Conservation (phyloP, 2,113 vertebrate species). For the Tyto alba region DNA sequence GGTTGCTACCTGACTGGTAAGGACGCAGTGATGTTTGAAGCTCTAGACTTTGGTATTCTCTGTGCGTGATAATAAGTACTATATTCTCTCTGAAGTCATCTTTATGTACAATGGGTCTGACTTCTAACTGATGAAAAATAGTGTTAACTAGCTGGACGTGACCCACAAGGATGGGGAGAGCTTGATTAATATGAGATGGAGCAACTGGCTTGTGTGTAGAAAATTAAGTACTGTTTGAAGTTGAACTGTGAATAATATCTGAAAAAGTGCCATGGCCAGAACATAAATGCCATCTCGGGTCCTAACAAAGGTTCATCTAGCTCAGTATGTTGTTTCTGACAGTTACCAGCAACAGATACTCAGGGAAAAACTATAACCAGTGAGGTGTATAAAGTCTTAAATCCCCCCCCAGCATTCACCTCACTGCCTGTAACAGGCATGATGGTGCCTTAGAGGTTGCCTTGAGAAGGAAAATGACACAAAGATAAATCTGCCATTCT, state of each 20-base stretch:
- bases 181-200: not conserved
- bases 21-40: accelerated
- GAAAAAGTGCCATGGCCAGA: not conserved
- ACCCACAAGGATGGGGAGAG: not conserved
- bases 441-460: not conserved
- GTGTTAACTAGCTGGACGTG: not conserved
- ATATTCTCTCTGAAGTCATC: not conserved
- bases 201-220: not conserved
- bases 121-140: not conserved
- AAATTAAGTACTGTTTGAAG: not conserved
- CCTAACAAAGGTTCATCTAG: not conserved
- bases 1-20: not conserved
- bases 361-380: not conserved
- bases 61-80: not conserved
- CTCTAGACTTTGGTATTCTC: not conserved
- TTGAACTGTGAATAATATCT: not conserved
- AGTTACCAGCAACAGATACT: not conserved
- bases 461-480: not conserved
- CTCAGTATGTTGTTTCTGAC: not conserved
- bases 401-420: not conserved
- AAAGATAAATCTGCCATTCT: not conserved
- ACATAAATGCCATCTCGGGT: not conserved
- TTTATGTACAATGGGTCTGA: not conserved
- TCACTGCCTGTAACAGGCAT: not conserved
- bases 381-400: not conserved